Base-by-base conservation (phyloP, 2,888 invertebrate species). In the Drosophila ezoana region DNA sequence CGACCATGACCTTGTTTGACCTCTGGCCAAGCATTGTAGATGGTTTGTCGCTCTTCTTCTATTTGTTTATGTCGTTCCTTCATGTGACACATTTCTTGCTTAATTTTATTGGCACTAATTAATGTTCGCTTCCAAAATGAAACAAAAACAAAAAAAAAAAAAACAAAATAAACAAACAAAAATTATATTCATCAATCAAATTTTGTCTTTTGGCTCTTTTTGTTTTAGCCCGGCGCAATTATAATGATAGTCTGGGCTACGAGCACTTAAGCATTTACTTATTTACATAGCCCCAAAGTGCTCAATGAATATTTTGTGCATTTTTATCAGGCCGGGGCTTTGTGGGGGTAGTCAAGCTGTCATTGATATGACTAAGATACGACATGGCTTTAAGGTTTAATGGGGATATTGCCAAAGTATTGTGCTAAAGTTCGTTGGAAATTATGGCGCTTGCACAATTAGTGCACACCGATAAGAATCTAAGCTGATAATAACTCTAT, bases 101-200 rank as follows among this genome's bases (percentile, higher is more conserved):
- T 65, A 49, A 44, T 79, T 87, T 87, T 87, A 87, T 83, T 83
- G 88, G 71, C 69, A 70, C 80, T 83, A 87, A 83, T 83, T 83
- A 83, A 72, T 63, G 72, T 48, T 51, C 45, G 58, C 38, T 33
- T 59, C 63, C 48, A 52, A 63, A 71, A 70, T 16, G 33, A 20
- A 38, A 56, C 38, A 52, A 48, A 32, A 56, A 53, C 14, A 48
- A 44, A 23, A 40, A 35, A 5, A 49, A 35, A 20, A 77, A 43
- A 10, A 35, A 11, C 54, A 18, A 53, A 33, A 13, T n/a, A 35
- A 57, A 28, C n/a, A 62, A 48, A 16, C 14, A 16, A 59, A 58
- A 38, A 35, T 23, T 37, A 33, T 61, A 49, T 40, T 66, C 80
- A 81, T 86, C 83, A 86, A 81, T 81, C 86, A 86, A 40, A 70